Conservation (phyloP, 2,113 vertebrate genomes). For the Gopherus evgoodei region DNA sequence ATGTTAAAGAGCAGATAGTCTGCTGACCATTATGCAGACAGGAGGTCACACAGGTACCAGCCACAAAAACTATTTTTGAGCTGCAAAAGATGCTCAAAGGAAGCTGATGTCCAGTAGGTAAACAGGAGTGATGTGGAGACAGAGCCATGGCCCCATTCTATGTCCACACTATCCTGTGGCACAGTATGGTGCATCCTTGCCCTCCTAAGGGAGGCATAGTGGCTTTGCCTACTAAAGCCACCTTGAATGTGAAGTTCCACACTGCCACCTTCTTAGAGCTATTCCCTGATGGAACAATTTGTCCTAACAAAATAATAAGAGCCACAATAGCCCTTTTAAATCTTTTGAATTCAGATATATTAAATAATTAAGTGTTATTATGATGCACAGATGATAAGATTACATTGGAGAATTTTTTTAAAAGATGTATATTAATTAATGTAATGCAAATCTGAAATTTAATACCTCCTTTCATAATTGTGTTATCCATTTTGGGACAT, state of each 20-base stretch:
- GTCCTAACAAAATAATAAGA: not conserved
- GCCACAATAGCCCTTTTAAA: not conserved
- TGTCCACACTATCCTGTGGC: too few species aligned
- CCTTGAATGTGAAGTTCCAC: not conserved
- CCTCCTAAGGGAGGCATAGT: not conserved
- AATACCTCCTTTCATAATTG: not conserved
- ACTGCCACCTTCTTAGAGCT: not conserved
- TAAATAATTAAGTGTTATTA: not conserved
- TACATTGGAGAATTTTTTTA: not conserved
- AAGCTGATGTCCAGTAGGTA: not conserved
- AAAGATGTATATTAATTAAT: not conserved
- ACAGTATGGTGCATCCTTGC: too few species aligned
- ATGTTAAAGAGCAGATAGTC: not conserved
- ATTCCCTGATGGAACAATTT: not conserved
- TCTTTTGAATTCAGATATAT: too few species aligned
- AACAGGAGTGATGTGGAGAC: too few species aligned
- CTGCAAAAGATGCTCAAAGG: not conserved
- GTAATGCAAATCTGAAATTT: not conserved
- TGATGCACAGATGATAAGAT: not conserved
- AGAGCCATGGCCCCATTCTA: too few species aligned
- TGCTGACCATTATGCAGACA: not conserved
- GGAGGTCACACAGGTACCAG: not conserved
- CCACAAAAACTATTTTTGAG: not conserved
- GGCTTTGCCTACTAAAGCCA: not conserved
- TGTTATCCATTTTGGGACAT: not conserved